phyloP scores from a whole-genome alignment of 2,113 vertebrate species.

The Oxyura jamaicensis region DNA sequence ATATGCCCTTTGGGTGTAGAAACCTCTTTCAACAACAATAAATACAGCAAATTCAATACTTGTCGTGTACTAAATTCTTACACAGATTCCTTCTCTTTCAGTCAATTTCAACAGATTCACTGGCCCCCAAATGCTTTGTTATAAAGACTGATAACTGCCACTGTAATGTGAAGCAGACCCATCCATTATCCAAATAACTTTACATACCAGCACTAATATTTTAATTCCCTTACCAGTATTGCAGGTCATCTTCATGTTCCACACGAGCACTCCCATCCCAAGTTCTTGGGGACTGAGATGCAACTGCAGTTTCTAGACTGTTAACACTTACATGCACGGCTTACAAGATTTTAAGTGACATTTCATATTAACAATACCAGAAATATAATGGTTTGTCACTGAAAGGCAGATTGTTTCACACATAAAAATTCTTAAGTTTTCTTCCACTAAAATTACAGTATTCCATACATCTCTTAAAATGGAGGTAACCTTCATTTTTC shows the following conservation, averaged over 20 bases:
- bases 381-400: not conserved
- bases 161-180: not conserved
- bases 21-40: not conserved
- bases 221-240: not conserved
- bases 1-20: not conserved
- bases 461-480: not conserved
- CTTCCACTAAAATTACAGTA: not conserved
- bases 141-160: not conserved
- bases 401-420: not conserved
- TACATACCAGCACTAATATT: not conserved
- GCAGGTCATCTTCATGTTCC: not conserved
- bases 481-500: not conserved
- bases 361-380: not conserved
- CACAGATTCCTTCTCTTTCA: not conserved
- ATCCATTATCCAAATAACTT: not conserved
- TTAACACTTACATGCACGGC: not conserved
- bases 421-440: not conserved
- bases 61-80: not conserved
- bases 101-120: not conserved
- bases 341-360: not conserved
- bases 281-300: not conserved
- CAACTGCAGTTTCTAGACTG: not conserved
- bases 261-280: not conserved
- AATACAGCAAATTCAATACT: not conserved
- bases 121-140: not conserved